Evolutionary conservation across 2,888 invertebrate genomes (phyloP), one percentile per base, ranked within the genome.

Genomic region (Oxytorus armatus): DNA sequence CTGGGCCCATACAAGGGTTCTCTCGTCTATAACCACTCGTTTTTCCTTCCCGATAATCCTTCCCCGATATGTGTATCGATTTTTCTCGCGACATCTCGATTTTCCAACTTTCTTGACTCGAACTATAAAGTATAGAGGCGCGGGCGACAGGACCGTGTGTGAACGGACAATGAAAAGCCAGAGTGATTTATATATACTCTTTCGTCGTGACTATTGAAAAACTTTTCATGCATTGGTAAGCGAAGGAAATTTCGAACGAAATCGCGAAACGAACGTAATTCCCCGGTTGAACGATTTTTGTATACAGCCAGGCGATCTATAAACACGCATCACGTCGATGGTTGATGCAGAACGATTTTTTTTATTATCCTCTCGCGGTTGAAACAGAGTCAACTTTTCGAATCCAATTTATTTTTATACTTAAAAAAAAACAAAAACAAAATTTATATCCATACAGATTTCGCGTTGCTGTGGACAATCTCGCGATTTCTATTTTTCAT

Each of bases 211-310:
- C 72, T 73, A 77, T 73, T 80, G 75, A 78, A 83, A 79, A 79
- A 75, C 82, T 83, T 83, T 83, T 74, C 69, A 80, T 82, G 81
- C 79, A 81, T 82, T 49, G 63, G 65, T 76, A 81, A 81, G 76
- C 77, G 81, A 42, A 49, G 21, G 16, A 72, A 69, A 21, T 77
- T 83, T 47, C 55, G 23, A 61, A 57, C 14, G 44, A 49, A 69
- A 53, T 36, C 36, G 39, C 47, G 47, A 53, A n/a, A 55, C 73
- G 11, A 21, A 33, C 23, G 53, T 68, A 61, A 61, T 57, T 77
- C 49, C 66, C 5, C 29, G 5, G 47, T 42, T 14, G 14, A n/a
- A 21, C n/a, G 36, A 51, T n/a, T 51, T 57, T 76, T 76, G 47
- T 29, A 42, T 61, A 29, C 5, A 29, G 53, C 14, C 4, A 44